phyloP scores from a whole-genome alignment of 2,888 invertebrate genomes.

The Agrochola macilenta region DNA sequence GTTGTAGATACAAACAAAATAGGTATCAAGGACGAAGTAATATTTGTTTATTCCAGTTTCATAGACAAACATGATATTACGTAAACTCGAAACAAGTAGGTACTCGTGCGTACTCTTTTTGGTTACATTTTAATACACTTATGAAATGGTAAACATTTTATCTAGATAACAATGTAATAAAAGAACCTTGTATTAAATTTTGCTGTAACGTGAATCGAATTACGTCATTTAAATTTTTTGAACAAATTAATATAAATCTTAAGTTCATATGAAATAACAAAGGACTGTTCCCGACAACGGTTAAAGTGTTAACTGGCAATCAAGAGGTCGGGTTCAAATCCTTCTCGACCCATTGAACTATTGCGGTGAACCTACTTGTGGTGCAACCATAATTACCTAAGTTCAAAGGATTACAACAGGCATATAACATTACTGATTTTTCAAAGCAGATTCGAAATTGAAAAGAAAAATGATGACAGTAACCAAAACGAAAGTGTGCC shows the following conservation, averaged over 20 bases:
- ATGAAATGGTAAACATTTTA: constrained; percentile 19
- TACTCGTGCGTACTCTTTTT: constrained; percentile 10
- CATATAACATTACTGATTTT: background rate
- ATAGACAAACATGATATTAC: constrained; percentile 26
- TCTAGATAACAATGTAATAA: background rate
- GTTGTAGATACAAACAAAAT: constrained; percentile 36
- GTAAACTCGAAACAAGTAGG: background rate
- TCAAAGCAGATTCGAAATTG: background rate
- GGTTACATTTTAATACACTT: constrained; percentile 28
- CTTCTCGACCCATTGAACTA: constrained; percentile 24
- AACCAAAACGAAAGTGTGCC: background rate
- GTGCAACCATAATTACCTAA: constrained; percentile 14
- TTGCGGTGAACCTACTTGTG: constrained; percentile 1
- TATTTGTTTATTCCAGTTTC: constrained; percentile 25
- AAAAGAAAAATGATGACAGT: too few relatives aligned
- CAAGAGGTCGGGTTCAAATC: constrained; percentile 49
- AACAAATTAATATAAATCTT: background rate
- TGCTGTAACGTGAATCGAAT: background rate
- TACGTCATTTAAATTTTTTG: background rate
- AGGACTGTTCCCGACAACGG: background rate
- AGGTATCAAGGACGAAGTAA: constrained; percentile 24
- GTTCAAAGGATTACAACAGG: background rate
- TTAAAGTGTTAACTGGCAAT: constrained; percentile 40
- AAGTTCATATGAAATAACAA: background rate
- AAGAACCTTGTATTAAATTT: background rate